These are phyloP conservation scores for Pyxicephalus adspersus DNA, from an alignment of 2,113 vertebrate species.

Conservation along the genomic window DNA sequence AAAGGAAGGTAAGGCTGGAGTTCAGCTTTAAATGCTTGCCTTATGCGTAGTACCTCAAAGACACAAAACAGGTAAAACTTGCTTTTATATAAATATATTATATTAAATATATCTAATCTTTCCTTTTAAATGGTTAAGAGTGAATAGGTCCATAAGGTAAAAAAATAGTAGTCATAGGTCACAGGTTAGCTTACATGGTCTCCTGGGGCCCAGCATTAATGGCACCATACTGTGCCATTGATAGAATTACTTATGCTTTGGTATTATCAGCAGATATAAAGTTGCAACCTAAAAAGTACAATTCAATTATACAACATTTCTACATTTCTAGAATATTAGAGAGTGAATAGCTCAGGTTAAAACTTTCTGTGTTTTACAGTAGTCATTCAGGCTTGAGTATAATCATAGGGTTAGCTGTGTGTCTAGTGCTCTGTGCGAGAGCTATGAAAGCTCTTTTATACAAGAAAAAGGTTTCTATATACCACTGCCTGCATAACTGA, in stretches of 20 bases:
- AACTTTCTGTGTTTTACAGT: background rate
- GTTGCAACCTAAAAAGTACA: background rate
- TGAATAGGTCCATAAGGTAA: too few relatives aligned
- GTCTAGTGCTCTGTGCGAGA: background rate
- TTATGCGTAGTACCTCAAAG: too few relatives aligned
- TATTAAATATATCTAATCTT: too few relatives aligned
- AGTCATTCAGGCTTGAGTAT: background rate
- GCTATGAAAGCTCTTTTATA: slow-evolving; percentile 25
- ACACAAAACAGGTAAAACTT: too few relatives aligned
- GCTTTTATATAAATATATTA: too few relatives aligned
- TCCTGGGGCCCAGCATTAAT: too few relatives aligned
- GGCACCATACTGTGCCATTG: background rate
- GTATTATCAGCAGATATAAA: background rate
- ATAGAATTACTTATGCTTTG: background rate
- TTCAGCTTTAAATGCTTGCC: too few relatives aligned
- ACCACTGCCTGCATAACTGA: slow-evolving; percentile 12
- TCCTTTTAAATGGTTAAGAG: too few relatives aligned
- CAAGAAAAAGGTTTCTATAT: background rate
- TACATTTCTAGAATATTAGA: background rate
- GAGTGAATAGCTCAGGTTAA: background rate
- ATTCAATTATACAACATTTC: background rate
- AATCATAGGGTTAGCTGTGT: background rate
- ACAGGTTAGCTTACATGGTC: too few relatives aligned
- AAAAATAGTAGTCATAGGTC: too few relatives aligned
- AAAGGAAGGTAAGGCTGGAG: too few relatives aligned